phyloP scores from a whole-genome alignment of 2,888 invertebrate species.

The Timema podura region DNA sequence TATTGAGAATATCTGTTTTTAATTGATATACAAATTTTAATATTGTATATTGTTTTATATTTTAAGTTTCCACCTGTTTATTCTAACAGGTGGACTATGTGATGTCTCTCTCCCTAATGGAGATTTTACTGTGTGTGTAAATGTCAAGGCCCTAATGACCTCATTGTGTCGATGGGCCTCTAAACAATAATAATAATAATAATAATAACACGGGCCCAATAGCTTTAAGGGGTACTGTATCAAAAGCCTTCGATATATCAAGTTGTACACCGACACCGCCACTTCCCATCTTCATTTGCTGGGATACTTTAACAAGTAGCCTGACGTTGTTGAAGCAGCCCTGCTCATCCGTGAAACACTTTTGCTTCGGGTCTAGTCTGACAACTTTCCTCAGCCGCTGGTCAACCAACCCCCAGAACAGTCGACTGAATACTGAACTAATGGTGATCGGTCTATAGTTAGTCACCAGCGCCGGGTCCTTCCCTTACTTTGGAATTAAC shows the following conservation, averaged over 20 bases:
- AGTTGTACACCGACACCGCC: constrained; percentile 27
- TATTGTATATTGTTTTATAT: no score
- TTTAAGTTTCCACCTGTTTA: no score
- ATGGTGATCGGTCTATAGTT: constrained; percentile 41
- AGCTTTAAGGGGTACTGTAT: constrained; percentile 32
- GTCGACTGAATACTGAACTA: constrained; percentile 36
- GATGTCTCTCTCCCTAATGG: no score
- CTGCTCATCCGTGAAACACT: constrained; percentile 38
- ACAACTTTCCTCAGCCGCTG: constrained; percentile 32
- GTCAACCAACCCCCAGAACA: constrained; percentile 38
- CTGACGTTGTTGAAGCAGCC: constrained; percentile 30
- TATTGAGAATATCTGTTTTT: no score
- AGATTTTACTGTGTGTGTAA: no score
- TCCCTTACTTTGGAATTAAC: constrained; percentile 39
- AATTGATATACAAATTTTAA: no score
- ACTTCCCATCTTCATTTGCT: constrained; percentile 18
- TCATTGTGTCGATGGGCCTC: no score
- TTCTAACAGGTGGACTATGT: no score
- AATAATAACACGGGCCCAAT: constrained; percentile 21
- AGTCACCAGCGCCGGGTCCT: constrained; percentile 34
- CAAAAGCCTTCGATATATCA: constrained; percentile 35
- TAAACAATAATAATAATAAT: no score
- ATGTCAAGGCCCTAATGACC: no score
- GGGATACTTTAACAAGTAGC: constrained; percentile 23
- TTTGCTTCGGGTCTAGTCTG: constrained; percentile 36